Base-by-base conservation (phyloP, 2,888 invertebrate genomes). In the Rhagophthalmus giganteus region DNA sequence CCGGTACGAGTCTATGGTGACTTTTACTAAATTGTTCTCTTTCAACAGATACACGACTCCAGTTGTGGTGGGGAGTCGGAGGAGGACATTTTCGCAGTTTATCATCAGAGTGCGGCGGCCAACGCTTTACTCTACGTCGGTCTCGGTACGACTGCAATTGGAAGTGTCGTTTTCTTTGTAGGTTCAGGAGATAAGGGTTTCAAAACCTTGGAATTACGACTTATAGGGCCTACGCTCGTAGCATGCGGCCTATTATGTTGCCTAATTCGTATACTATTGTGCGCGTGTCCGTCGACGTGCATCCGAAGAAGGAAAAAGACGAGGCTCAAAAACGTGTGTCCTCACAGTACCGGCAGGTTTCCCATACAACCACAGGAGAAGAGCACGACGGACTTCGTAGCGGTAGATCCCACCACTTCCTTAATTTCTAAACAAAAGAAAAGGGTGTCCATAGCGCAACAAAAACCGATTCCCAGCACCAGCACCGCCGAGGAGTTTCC, bases 101-200 rank as follows among this genome's bases (percentile, higher is more conserved):
- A 82, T 61, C 79, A 81, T 62, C 86, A 88, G 61, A 89, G 88
- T 77, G 89, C 90, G 38, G 89, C 90, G 57, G 90, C 90, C 60
- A 87, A 87, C 73, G 86, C 90, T 57, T 82, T 92, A 58, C 82
- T 93, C 45, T 92, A 92, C 76, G 88, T 91, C 38, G 92, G 92
- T 44, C 81, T 93, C 61, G 89, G 87, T 61, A 88, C 86, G 13
- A 85, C 90, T 54, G 88, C 91, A 13, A 79, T 92, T 62, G 93
- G 92, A 46, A 83, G 90, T 67, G 88, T 92, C 65, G 89, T 92
- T 66, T 89, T 90, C 72, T 91, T 92, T 78, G 91, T 92, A 60
- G 92, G 91, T 64, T 90, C 91, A 59, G 92, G 92, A 68, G 92
- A 92, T 78, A 90, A 91, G 77, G 82, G 85, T 76, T 91, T 87